Conservation (phyloP, 2,113 vertebrate genomes). For the Cavia aperea region DNA sequence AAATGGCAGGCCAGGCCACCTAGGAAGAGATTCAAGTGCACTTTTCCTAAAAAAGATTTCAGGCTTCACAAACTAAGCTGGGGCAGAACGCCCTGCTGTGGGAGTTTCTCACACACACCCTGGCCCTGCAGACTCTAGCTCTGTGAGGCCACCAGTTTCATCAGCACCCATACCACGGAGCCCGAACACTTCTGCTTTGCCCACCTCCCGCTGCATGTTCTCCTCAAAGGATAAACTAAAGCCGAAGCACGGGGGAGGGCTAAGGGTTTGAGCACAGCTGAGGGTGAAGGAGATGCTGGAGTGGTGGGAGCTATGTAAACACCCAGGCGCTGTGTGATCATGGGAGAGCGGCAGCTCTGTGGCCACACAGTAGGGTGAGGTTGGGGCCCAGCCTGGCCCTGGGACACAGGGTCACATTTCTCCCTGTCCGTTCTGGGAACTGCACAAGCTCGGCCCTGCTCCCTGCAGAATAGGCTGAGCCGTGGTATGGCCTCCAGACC, state of each 20-base stretch:
- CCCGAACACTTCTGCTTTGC: background rate
- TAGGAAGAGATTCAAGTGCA: background rate
- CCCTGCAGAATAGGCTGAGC: background rate
- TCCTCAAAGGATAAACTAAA: constrained; percentile 33
- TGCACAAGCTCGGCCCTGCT: background rate
- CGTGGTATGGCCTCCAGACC: background rate
- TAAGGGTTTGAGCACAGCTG: constrained; percentile 39
- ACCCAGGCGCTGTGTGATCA: background rate
- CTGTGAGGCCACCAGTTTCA: background rate
- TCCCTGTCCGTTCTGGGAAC: background rate
- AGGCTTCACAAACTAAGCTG: background rate
- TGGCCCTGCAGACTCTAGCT: background rate
- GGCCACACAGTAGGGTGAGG: background rate
- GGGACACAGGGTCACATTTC: background rate
- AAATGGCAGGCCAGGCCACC: background rate
- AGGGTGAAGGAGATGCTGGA: constrained; percentile 5
- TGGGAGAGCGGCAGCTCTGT: background rate
- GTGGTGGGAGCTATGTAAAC: constrained; percentile 24
- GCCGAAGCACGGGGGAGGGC: background rate
- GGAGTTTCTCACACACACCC: background rate
- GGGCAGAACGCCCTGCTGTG: background rate
- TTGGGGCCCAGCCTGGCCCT: background rate
- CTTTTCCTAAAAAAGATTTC: background rate
- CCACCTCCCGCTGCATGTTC: background rate
- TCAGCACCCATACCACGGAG: background rate